These are phyloP conservation scores for Bhutanitis thaidina DNA, from an alignment of 2,888 invertebrate genomes.

Conservation along the genomic window DNA sequence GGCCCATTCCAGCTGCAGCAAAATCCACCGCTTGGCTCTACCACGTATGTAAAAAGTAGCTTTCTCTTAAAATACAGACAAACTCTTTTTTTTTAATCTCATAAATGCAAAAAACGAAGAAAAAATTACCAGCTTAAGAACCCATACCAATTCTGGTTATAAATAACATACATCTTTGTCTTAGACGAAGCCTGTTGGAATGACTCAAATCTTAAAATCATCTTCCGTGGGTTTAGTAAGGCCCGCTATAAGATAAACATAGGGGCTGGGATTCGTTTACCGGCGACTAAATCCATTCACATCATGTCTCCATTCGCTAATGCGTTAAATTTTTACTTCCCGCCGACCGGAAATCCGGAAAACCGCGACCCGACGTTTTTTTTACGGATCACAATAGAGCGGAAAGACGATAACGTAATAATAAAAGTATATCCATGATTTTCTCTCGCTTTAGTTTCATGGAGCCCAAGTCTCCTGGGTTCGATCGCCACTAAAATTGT, in stretches of 20 bases:
- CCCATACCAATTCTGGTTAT: no score
- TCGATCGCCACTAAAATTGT: no score
- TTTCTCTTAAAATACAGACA: no score
- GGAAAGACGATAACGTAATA: neutral
- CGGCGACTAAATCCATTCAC: slow-evolving; percentile 53
- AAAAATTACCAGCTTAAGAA: no score
- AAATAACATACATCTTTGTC: no score
- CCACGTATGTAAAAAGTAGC: no score
- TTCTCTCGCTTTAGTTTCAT: no score
- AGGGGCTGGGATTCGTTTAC: slow-evolving; percentile 45
- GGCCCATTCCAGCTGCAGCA: no score
- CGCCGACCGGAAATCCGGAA: slow-evolving; percentile 23
- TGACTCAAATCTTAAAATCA: neutral
- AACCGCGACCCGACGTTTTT: slow-evolving; percentile 2
- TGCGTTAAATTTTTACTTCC: slow-evolving; percentile 39
- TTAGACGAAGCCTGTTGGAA: neutral
- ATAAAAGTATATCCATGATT: neutral
- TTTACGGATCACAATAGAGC: slow-evolving; percentile 8
- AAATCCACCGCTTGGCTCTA: no score
- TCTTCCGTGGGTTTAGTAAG: slow-evolving; percentile 3
- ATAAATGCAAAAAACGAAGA: no score
- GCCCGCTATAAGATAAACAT: slow-evolving; percentile 35
- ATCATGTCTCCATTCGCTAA: slow-evolving; percentile 44
- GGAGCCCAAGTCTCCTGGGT: no score
- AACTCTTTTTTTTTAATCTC: no score